Evolutionary conservation across 2,113 vertebrate genomes (phyloP).

Genomic region (Recurvirostra avosetta): DNA sequence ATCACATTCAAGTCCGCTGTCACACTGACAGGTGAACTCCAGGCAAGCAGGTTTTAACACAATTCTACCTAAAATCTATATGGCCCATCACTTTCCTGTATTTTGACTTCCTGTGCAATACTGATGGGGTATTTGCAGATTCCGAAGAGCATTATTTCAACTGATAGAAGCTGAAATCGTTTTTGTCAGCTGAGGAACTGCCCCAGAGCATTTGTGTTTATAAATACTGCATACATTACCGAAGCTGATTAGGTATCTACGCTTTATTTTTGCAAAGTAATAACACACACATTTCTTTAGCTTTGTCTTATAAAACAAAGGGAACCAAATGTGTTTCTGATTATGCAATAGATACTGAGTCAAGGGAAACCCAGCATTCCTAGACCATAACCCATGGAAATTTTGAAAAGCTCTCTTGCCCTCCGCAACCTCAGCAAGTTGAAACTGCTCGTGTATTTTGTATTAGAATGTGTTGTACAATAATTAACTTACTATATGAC

Average conservation of each 20-base stretch:
- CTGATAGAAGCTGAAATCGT: not conserved
- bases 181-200: not conserved
- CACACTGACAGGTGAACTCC: not conserved
- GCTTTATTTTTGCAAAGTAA: conserved; percentile 17
- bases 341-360: not conserved
- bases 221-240: not conserved
- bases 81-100: not conserved
- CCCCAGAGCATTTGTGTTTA: not conserved
- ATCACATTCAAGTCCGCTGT: not conserved
- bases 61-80: not conserved
- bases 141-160: not conserved
- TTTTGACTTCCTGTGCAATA: not conserved
- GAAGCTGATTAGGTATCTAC: not conserved
- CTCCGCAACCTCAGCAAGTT: conserved; percentile 11
- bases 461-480: conserved; percentile 25
- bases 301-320: conserved; percentile 23
- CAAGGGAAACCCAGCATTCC: conserved; percentile 46
- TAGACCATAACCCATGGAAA: conserved; percentile 28
- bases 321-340: conserved; percentile 32
- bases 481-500: conserved; percentile 46
- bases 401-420: conserved; percentile 25
- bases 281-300: conserved; percentile 6
- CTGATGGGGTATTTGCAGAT: not conserved
- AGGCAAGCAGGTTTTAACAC: not conserved
- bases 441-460: not conserved